phyloP scores from a whole-genome alignment of 1,140 invertebrate genomes.

The Trichoplusia ni region DNA sequence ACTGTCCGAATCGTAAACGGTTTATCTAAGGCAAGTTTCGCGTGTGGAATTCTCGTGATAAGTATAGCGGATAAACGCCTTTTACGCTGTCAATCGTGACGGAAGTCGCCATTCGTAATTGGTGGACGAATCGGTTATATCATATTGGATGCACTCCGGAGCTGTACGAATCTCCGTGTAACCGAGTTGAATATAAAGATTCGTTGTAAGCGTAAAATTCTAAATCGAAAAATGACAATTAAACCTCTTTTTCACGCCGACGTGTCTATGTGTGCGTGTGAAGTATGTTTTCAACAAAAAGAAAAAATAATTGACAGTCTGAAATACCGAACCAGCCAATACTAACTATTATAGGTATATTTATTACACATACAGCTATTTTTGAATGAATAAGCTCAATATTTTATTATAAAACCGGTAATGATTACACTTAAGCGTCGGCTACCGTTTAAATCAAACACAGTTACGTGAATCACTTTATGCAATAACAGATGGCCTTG shows the following conservation, averaged over 20 bases:
- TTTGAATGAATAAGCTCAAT: too few species aligned
- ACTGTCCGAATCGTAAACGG: slow-evolving; percentile 43
- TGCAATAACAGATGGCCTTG: slow-evolving; percentile 59
- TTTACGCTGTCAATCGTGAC: slow-evolving; percentile 43
- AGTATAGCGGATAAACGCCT: slow-evolving; percentile 40
- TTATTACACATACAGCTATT: too few species aligned
- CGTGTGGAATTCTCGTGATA: slow-evolving; percentile 48
- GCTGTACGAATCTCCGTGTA: background rate
- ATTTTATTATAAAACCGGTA: too few species aligned
- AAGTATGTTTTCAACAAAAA: too few species aligned
- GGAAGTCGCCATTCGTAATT: slow-evolving; percentile 39
- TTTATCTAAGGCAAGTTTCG: slow-evolving; percentile 36
- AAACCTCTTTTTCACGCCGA: too few species aligned
- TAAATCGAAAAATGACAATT: too few species aligned
- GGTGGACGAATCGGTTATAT: slow-evolving; percentile 51
- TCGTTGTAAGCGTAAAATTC: too few species aligned
- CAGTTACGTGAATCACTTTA: slow-evolving; percentile 41
- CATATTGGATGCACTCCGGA: slow-evolving; percentile 29
- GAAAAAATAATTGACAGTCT: too few species aligned
- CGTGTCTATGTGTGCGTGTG: too few species aligned
- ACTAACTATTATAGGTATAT: too few species aligned
- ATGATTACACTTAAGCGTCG: too few species aligned
- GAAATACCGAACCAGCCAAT: too few species aligned
- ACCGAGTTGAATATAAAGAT: background rate
- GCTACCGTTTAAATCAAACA: slow-evolving; percentile 2